These are phyloP conservation scores for Bombyx mandarina DNA, from an alignment of 1,140 invertebrate genomes.

Conservation along the genomic window DNA sequence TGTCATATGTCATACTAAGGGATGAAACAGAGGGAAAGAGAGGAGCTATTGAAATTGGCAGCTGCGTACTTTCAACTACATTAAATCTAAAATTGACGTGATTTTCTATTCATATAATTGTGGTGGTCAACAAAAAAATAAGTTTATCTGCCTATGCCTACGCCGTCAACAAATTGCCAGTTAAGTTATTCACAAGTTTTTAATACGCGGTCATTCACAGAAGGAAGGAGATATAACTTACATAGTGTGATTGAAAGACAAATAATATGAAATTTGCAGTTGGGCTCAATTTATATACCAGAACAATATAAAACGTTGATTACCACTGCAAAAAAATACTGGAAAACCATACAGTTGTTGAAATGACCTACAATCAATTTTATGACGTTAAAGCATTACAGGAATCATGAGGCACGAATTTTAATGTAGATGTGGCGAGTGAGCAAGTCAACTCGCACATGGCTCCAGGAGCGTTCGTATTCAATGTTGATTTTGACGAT, in stretches of 20 bases:
- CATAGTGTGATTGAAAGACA: not conserved
- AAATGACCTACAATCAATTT: too few species aligned
- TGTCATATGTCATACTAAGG: slow-evolving; percentile 4
- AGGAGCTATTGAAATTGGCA: slow-evolving; percentile 4
- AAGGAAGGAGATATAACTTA: not conserved
- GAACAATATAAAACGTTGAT: not conserved
- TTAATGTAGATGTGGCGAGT: too few species aligned
- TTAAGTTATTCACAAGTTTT: slow-evolving; percentile 5
- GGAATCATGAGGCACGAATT: too few species aligned
- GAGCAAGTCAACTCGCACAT: too few species aligned
- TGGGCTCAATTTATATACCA: not conserved
- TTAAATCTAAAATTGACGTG: not conserved
- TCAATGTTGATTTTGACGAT: not conserved
- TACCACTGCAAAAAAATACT: not conserved
- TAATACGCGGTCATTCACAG: not conserved
- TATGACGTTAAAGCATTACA: too few species aligned
- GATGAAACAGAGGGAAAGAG: slow-evolving; percentile 7
- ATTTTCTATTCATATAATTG: slow-evolving; percentile 8
- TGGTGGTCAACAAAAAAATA: slow-evolving; percentile 11
- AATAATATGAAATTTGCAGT: not conserved
- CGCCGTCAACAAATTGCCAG: slow-evolving; percentile 2
- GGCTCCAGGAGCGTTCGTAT: not conserved
- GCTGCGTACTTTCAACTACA: slow-evolving; percentile 4
- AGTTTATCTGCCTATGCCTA: slow-evolving; percentile 7
- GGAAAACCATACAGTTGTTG: not conserved